phyloP scores from a whole-genome alignment of 37 sponge, comb jelly and placozoan genomes.

The Petrosia ficiformis region DNA sequence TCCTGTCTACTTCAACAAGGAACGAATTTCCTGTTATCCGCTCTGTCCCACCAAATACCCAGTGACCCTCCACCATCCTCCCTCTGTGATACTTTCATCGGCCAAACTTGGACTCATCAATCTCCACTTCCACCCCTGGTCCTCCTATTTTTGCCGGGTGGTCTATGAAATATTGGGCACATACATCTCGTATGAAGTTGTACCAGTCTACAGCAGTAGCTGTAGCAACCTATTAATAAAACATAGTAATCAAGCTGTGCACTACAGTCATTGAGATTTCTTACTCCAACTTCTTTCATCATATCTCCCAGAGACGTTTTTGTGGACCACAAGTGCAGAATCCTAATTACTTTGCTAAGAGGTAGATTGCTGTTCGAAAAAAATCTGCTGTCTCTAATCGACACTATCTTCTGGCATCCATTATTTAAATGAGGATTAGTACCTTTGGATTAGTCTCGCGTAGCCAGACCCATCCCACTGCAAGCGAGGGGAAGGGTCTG shows the following conservation, averaged over 20 bases:
- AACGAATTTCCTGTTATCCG: conserved; percentile 1
- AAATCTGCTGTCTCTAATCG: conserved; percentile 18
- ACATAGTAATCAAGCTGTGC: background rate
- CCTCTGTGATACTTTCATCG: conserved; percentile 20
- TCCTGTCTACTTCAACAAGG: background rate
- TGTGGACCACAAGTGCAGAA: background rate
- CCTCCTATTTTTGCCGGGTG: conserved; percentile 27
- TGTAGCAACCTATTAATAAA: background rate
- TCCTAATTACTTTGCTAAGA: background rate
- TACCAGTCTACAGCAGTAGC: conserved; percentile 22
- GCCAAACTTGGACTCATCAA: conserved; percentile 38
- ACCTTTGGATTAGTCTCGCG: too few relatives aligned
- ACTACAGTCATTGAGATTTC: background rate
- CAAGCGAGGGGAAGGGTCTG: too few relatives aligned
- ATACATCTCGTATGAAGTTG: conserved; percentile 37
- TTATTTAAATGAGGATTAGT: too few relatives aligned
- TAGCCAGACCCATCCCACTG: too few relatives aligned
- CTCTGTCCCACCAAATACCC: conserved; percentile 20
- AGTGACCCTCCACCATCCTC: conserved; percentile 3
- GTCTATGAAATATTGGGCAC: conserved; percentile 33
- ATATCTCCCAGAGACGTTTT: conserved; percentile 2
- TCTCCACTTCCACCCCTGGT: conserved; percentile 32
- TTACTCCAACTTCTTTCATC: conserved; percentile 6
- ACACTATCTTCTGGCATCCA: conserved; percentile 21
- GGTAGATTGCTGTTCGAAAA: conserved; percentile 16